A percentile compares a stretch with the other conserved stretches of the same genome.
Conservation (phyloP, 1,140 invertebrate genomes). For the Chrysopa pallens region DNA sequence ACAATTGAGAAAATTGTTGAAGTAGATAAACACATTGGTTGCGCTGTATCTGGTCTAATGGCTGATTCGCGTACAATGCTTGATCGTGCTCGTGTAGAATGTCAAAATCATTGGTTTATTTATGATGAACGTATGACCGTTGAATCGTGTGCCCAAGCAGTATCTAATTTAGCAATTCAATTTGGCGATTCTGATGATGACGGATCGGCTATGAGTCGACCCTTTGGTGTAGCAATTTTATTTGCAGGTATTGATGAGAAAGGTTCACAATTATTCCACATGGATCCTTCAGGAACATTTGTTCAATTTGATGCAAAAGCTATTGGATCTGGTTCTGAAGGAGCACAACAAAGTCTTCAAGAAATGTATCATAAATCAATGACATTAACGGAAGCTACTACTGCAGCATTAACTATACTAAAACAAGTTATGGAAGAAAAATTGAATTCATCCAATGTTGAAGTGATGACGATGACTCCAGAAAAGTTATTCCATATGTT, state of each 20-base stretch:
- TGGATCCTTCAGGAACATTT: constrained; percentile 97
- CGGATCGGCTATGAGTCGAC: constrained; percentile 89
- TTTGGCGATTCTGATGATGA: constrained; percentile 97
- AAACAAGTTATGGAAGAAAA: constrained; percentile 99
- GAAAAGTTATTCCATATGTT: constrained; percentile 79
- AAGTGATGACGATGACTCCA: constrained; percentile 87
- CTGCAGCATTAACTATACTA: constrained; percentile 78
- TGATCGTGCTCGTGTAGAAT: constrained; percentile 77
- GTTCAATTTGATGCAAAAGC: constrained; percentile 97
- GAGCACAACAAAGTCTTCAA: constrained; percentile 91
- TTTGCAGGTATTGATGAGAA: constrained; percentile 77
- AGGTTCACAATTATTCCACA: constrained; percentile 80
- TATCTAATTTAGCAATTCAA: constrained; percentile 94
- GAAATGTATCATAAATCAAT: constrained; percentile 59
- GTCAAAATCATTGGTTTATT: constrained; percentile 95
- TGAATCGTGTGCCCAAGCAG: constrained; percentile 94
- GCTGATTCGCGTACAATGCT: constrained; percentile 64
- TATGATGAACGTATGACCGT: constrained; percentile 94
- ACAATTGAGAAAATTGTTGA: constrained; percentile 96
- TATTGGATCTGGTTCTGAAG: constrained; percentile 97
- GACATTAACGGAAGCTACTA: constrained; percentile 90
- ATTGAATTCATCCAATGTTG: constrained; percentile 91
- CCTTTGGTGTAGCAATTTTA: constrained; percentile 93
- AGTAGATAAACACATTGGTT: constrained; percentile 93
- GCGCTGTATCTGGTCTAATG: constrained; percentile 95